Evolutionary conservation across 2,113 vertebrate species (phyloP), one percentile per base, ranked within the genome.

Genomic region (Setophaga coronata): DNA sequence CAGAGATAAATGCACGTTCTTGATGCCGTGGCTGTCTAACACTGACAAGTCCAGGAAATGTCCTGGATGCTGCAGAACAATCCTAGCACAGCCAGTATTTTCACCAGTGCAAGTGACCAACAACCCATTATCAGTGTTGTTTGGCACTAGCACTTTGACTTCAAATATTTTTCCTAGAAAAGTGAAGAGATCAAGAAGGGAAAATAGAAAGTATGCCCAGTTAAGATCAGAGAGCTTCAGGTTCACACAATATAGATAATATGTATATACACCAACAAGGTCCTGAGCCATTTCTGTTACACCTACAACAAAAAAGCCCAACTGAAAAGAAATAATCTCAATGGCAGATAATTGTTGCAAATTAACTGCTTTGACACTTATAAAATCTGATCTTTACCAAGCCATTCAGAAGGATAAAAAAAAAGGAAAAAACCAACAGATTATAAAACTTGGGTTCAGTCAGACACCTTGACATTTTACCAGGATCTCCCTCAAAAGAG

Each of bases 401-500:
- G 88, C 65, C 84, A 91, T 82, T 94, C 82, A 95, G 82, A 85
- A 96, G 62, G 77, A 89, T 67, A 89, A 20, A 56, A 33, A 62
- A 50, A 56, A 85, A 28, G 11, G 6, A 36, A 95, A 87, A 86
- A 88, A 10, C 3, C 77, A 80, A 95, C 71, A 93, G 90, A 92
- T 81, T 20, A 87, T 72, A 85, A 95, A 93, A 95, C 89, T 85
- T 73, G 92, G 89, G 92, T 94, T 96, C 90, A 96, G 90, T 93
- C 93, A 97, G 97, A 97, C 97, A 96, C 96, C 94, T 91, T 96
- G 95, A 93, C 70, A 34, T 85, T 97, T 96, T 95, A 96, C 96
- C 95, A 94, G 95, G 87, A 95, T 93, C 94, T 90, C 96, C 96
- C 97, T 97, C 97, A 94, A 92, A 95, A 98, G 97, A 96, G 95